Base-by-base conservation (phyloP, 2,888 invertebrate genomes). In the Leptopilina syphax region DNA sequence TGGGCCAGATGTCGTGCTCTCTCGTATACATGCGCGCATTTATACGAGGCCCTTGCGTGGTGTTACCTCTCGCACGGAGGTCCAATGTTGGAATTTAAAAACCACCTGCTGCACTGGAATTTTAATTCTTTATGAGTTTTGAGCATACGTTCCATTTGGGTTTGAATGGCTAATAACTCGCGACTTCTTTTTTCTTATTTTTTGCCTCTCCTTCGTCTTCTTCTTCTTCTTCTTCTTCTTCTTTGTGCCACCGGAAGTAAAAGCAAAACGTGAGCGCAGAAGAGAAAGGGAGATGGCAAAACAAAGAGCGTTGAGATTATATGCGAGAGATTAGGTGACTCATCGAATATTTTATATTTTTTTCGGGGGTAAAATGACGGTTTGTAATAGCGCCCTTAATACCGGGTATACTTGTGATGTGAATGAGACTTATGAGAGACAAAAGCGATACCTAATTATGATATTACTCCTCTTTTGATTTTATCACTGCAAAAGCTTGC, bases 101-200 rank as follows among this genome's bases (percentile, higher is more conserved):
- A 77, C 80, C 82, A 80, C 82, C 82, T 82, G 80, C 82, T 79
- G 77, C 79, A 79, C 80, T 24, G 82, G 82, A 82, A 82, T 82
- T 79, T 82, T 80, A 79, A 77, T 73, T 65, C 80, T 80, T 77
- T 79, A 80, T 70, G 50, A 77, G 76, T 80, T 82, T 65, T 65
- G 67, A 60, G 65, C 80, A 65, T 77, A 73, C 73, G 79, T 77
- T 78, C 13, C 13, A 34, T 12, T 27, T 13, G 18, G 5, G 18
- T 70, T 12, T 70, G 12, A 70, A 70, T 70, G 27, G 54, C 12
- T 50, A 70, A 70, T 54, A 18, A 24, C 66, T 65, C 65, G 65
- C 65, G 34, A 68, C 68, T 68, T 47, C 9, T 68, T 47, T 1
- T 66, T 41, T 34, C 34, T 34, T 34, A 34, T 34, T 34, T 34